phyloP scores from a whole-genome alignment of 2,797 vertebrate species.

The Mormyrus proboscirostris region DNA sequence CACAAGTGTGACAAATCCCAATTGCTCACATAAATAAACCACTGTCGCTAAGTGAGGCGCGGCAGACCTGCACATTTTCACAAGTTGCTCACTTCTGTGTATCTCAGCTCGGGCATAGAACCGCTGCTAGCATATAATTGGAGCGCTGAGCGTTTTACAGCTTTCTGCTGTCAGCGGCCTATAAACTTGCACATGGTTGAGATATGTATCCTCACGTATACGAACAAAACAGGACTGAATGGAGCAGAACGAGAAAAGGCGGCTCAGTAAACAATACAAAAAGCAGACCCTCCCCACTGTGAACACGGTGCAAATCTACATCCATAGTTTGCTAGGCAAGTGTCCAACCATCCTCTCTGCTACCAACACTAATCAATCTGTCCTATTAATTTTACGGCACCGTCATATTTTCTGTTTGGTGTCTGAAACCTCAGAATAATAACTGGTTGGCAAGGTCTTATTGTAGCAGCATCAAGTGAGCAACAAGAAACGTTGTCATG shows the following conservation, averaged over 20 bases:
- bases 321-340: background rate
- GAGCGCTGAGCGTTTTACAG: background rate
- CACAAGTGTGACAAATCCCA: background rate
- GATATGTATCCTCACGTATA: background rate
- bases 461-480: slow-evolving; percentile 15
- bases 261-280: background rate
- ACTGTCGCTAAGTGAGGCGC: background rate
- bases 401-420: slow-evolving; percentile 36
- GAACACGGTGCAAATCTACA: background rate
- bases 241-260: background rate
- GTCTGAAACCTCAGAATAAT: slow-evolving; percentile 42
- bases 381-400: slow-evolving; percentile 45
- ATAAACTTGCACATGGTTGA: slow-evolving; percentile 2
- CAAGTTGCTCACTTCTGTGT: background rate
- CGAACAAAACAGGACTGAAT: background rate
- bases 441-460: slow-evolving; percentile 37
- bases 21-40: background rate
- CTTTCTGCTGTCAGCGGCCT: background rate
- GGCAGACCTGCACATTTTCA: background rate
- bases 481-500: background rate
- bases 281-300: background rate
- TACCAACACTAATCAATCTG: slow-evolving; percentile 35
- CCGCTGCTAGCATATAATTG: background rate
- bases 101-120: background rate
- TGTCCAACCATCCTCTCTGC: slow-evolving; percentile 13